Evolutionary conservation across 1,140 invertebrate species (phyloP).

Genomic region (Aphaenogaster ashmeadi): DNA sequence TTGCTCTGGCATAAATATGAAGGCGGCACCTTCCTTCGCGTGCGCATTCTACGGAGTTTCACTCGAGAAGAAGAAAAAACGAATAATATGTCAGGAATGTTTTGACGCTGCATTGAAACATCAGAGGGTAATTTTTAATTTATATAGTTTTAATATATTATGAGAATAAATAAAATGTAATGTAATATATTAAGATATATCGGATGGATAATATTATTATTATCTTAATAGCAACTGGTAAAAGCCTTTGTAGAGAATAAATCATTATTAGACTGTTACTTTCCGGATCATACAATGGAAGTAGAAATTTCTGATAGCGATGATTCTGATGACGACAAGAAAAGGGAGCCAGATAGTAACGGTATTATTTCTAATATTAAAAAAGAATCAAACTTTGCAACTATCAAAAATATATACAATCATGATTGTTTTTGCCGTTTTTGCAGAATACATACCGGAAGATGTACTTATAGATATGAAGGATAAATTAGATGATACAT

Average conservation of each 20-base stretch:
- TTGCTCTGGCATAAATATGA: constrained; percentile 85
- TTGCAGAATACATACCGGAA: constrained; percentile 79
- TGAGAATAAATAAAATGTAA: constrained; percentile 19
- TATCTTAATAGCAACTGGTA: constrained; percentile 81
- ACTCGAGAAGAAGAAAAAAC: constrained; percentile 83
- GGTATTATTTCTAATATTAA: constrained; percentile 43
- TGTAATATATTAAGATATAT: constrained; percentile 5
- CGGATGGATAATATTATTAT: constrained; percentile 11
- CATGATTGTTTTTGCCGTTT: background rate
- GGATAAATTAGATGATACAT: constrained; percentile 77
- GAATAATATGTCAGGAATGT: constrained; percentile 87
- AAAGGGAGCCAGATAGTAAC: constrained; percentile 61
- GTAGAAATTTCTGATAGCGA: constrained; percentile 88
- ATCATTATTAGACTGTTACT: constrained; percentile 85
- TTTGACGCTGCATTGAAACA: constrained; percentile 84
- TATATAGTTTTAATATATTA: background rate
- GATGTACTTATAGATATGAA: constrained; percentile 78
- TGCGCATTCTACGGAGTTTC: constrained; percentile 87
- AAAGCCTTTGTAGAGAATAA: constrained; percentile 81
- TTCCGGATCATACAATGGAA: constrained; percentile 88
- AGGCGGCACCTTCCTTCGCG: constrained; percentile 86
- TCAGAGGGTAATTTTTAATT: constrained; percentile 80
- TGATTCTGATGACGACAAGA: constrained; percentile 86
- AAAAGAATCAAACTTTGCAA: constrained; percentile 6
- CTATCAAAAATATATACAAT: constrained; percentile 6